Conservation (phyloP, 2,113 vertebrate species). For the Lates calcarifer region DNA sequence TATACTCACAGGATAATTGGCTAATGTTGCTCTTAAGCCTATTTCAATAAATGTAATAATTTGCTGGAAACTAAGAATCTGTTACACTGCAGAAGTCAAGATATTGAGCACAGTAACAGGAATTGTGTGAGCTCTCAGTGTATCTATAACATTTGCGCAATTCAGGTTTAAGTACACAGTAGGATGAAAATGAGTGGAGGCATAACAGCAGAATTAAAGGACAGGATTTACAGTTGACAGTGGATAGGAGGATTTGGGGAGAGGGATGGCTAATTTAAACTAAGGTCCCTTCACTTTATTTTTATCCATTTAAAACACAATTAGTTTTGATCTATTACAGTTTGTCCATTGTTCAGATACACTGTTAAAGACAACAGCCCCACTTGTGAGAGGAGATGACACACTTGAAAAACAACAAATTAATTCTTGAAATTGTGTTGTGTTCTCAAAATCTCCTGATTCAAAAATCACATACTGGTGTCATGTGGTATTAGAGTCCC, state of each 20-base stretch:
- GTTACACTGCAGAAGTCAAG: background rate
- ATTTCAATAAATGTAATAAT: background rate
- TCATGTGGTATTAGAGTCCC: background rate
- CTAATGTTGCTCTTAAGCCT: background rate
- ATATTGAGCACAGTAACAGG: background rate
- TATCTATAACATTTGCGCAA: background rate
- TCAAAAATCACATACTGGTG: background rate
- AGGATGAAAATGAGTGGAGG: conserved; percentile 65
- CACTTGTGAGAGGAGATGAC: background rate
- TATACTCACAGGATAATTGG: conserved; percentile 15
- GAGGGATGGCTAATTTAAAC: conserved; percentile 52
- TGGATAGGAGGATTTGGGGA: conserved; percentile 62
- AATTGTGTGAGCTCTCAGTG: background rate
- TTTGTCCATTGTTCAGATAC: conserved; percentile 34
- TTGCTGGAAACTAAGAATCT: background rate
- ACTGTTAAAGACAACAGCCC: background rate
- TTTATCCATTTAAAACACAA: background rate
- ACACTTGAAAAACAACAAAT: background rate
- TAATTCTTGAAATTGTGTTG: background rate
- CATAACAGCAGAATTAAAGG: conserved; percentile 67
- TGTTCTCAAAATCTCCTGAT: background rate
- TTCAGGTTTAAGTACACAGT: background rate
- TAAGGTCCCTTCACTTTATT: conserved; percentile 22
- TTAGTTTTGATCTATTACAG: background rate
- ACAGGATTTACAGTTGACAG: conserved; percentile 72